phyloP scores from a whole-genome alignment of 2,797 vertebrate genomes.

The Enteromius fasciolatus region DNA sequence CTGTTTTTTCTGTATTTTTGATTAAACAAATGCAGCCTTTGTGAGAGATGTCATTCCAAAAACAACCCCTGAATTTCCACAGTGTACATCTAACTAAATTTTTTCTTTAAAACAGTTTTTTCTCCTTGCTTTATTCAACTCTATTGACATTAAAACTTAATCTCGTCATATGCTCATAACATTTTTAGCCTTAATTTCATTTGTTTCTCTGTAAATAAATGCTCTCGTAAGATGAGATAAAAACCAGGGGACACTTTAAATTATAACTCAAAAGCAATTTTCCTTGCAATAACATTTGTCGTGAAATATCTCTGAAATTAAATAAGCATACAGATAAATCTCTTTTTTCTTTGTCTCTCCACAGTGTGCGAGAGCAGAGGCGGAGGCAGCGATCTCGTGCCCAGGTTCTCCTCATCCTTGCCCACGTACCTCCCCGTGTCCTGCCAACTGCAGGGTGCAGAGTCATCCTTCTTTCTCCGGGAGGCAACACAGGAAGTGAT shows the following conservation, averaged over 20 bases:
- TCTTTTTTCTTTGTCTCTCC: conserved; percentile 41
- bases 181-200: conserved; percentile 32
- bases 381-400: conserved; percentile 65
- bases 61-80: background rate
- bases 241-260: conserved; percentile 29
- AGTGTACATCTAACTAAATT: background rate
- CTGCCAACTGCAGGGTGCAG: conserved; percentile 80
- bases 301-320: background rate
- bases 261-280: conserved; percentile 15
- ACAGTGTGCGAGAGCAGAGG: conserved; percentile 69
- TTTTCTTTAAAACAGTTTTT: background rate
- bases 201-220: conserved; percentile 35
- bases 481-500: conserved; percentile 93
- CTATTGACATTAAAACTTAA: conserved; percentile 17
- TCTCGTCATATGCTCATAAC: background rate
- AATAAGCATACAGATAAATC: conserved; percentile 33
- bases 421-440: conserved; percentile 87
- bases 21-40: background rate
- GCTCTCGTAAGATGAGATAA: conserved; percentile 21
- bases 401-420: conserved; percentile 85
- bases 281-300: conserved; percentile 21
- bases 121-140: background rate
- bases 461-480: conserved; percentile 89
- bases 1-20: background rate
- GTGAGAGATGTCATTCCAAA: background rate